These are phyloP conservation scores for Meghimatium bilineatum DNA, from an alignment of 2,888 invertebrate species.

Conservation along the genomic window DNA sequence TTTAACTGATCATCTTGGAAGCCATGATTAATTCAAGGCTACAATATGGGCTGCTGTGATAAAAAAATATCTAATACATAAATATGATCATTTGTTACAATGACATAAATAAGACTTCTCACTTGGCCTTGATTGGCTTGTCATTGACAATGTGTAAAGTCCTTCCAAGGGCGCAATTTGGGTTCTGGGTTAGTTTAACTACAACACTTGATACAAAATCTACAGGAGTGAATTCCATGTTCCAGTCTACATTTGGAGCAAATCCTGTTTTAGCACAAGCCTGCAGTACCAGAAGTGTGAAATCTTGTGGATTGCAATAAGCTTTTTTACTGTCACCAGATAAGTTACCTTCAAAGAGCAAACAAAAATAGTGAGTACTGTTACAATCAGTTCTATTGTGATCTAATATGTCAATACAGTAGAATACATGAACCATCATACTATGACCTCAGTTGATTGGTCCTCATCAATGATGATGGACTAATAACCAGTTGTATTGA, in stretches of 20 bases:
- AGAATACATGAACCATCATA: not conserved
- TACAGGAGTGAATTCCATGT: constrained; percentile 78
- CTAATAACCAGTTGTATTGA: no score
- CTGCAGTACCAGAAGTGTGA: constrained; percentile 75
- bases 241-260: constrained; percentile 75
- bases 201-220: constrained; percentile 76
- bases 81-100: not conserved
- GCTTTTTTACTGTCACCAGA: constrained; percentile 72
- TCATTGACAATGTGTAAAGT: constrained; percentile 76
- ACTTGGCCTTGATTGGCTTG: constrained; percentile 71
- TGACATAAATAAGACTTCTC: not conserved
- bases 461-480: no score
- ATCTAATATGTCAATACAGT: not conserved
- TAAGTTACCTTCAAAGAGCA: constrained; percentile 69
- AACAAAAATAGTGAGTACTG: not conserved
- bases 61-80: not conserved
- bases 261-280: constrained; percentile 67
- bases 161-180: constrained; percentile 73
- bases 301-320: constrained; percentile 77
- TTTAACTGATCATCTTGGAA: no score
- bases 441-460: not conserved
- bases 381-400: not conserved
- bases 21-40: no score
- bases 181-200: constrained; percentile 69
- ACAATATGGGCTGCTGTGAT: no score